Evolutionary conservation across 2,113 vertebrate genomes (phyloP).

Genomic region (Crocuta crocuta): DNA sequence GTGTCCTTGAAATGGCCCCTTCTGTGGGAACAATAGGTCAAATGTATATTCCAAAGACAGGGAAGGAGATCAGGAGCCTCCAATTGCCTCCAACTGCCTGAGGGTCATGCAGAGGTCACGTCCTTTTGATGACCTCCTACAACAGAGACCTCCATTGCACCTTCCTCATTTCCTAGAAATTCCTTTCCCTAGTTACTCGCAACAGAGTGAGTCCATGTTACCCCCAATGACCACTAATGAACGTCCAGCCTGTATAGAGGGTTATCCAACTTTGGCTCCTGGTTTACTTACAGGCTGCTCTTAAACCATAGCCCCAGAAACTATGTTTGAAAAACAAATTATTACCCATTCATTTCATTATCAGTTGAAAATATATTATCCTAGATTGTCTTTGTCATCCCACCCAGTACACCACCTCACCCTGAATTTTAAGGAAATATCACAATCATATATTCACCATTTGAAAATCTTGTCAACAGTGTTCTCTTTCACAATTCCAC

Average conservation of each 20-base stretch:
- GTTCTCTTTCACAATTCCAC: not conserved
- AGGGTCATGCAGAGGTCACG: accelerated
- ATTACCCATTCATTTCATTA: not conserved
- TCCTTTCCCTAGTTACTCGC: not conserved
- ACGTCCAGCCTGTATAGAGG: not conserved
- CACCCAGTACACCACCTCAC: not conserved
- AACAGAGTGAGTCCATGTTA: not conserved
- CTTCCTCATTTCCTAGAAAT: not conserved
- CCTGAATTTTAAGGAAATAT: not conserved
- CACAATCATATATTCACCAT: not conserved
- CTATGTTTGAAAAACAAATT: constrained; percentile 7
- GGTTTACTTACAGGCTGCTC: not conserved
- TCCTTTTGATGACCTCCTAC: not conserved
- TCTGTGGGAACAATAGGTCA: not conserved
- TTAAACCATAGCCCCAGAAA: not conserved
- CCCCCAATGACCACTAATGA: not conserved
- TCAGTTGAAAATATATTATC: not conserved
- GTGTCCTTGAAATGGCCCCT: not conserved
- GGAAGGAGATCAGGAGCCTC: not conserved
- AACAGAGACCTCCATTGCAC: not conserved
- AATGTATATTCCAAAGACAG: not conserved
- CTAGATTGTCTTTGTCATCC: not conserved
- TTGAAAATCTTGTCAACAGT: not conserved
- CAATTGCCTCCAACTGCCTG: accelerated
- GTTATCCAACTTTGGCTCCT: not conserved